Evolutionary conservation across 2,888 invertebrate species (phyloP), one percentile per base, ranked within the genome.

Genomic region (Trissoscelio sp.): DNA sequence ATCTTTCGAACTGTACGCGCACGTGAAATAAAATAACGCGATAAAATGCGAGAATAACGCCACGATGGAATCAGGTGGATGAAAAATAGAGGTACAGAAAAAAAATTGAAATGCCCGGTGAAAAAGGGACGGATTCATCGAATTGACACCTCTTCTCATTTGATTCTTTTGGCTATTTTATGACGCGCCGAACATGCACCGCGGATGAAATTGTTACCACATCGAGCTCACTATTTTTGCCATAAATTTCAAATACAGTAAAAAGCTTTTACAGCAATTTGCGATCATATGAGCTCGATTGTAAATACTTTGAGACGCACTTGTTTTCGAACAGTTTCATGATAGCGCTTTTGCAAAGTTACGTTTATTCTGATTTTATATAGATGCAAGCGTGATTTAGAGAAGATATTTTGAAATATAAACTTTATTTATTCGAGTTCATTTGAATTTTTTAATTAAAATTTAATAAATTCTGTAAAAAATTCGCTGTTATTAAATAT

Each of bases 11-110:
- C 83, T 83, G 85, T 85, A 83, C 86, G 83, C 83, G 77, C 20
- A 24, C 85, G 85, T 88, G 87, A 88, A 89, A 89, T 88, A 87
- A 89, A 88, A 88, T 88, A 88, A 87, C 85, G 84, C 73, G 81
- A 83, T 83, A 83, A 86, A 87, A 87, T 85, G 86, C 82, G 62
- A 72, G 72, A 64, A 72, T 72, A 66, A 72, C 72, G 72, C 31
- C 22, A 24, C 44, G 55, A 73, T 67, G 55, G 62, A 62, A 67
- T 73, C 69, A 39, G 60, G 20, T 34, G 53, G 12, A 22, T 20
- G 46, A 44, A 74, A 55, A 69, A 67, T 42, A 46, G 39, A 73
- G 42, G 24, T 14, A 44, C 5, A 22, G 5, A 11, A 66, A 62
- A 55, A 44, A 55, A 37, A 48, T 12, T 24, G n/a, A 24, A 58